A percentile compares a stretch with the other conserved stretches of the same genome.
Evolutionary conservation across 2,888 invertebrate genomes (phyloP).

Genomic region (Itoplectis maculator): DNA sequence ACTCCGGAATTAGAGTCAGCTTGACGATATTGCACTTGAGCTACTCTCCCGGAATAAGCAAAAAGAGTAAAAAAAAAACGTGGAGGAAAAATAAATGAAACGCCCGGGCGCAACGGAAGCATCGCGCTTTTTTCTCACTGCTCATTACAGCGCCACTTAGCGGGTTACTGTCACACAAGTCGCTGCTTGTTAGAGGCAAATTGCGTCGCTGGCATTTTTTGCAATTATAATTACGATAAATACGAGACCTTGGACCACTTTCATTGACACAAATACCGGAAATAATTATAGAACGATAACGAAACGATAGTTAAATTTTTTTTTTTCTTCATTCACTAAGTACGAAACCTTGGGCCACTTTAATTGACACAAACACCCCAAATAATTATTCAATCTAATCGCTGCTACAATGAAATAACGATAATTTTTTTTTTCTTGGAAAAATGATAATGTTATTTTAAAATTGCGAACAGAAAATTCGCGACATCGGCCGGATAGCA

Average conservation of each 20-base stretch:
- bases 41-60: neutral
- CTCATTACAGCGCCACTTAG: neutral
- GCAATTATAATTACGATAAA: neutral
- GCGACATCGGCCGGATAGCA: neutral
- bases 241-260: neutral
- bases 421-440: no score
- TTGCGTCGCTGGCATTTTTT: neutral
- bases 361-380: no score
- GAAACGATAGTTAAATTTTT: no score
- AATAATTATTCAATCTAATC: no score
- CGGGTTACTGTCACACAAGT: neutral
- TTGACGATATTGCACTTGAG: slow-evolving; percentile 15
- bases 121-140: neutral
- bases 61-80: no score
- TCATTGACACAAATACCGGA: no score
- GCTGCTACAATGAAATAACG: no score
- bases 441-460: no score
- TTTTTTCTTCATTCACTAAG: no score
- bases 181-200: neutral
- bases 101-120: neutral
- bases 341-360: no score
- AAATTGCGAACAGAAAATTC: no score
- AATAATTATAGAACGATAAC: no score
- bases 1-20: slow-evolving; percentile 9
- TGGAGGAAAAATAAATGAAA: neutral